Conservation (phyloP, 2,797 vertebrate species). For the Fringilla coelebs region DNA sequence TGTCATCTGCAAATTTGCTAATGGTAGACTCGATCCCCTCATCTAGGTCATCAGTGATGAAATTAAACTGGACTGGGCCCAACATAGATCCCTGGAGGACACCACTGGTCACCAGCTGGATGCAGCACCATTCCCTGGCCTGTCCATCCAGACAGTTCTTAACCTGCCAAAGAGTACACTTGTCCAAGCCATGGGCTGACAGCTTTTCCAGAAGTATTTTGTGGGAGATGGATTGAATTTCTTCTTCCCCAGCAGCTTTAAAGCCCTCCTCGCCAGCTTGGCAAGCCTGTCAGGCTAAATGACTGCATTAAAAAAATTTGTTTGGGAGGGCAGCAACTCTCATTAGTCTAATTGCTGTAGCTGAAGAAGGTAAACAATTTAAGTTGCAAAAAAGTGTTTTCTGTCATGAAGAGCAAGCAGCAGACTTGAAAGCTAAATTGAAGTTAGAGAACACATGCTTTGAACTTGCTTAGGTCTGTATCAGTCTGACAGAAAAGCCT, state of each 20-base stretch:
- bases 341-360: conserved; percentile 20
- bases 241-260: background rate
- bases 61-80: background rate
- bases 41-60: background rate
- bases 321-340: background rate
- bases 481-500: background rate
- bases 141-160: background rate
- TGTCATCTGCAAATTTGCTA: background rate
- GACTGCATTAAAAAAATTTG: background rate
- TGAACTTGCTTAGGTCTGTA: background rate
- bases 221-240: background rate
- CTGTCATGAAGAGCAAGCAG: background rate
- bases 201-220: background rate
- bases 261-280: background rate
- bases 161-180: no score
- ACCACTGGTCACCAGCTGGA: fast-evolving
- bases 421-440: background rate
- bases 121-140: background rate
- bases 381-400: background rate
- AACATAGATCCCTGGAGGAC: no score
- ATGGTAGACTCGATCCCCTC: background rate
- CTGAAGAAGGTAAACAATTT: background rate
- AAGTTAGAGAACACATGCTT: background rate
- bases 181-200: background rate
- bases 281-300: background rate